A percentile compares a stretch with the other conserved stretches of the same genome.
Conservation (phyloP, 1,140 invertebrate genomes). For the Phenacoccus solenopsis region DNA sequence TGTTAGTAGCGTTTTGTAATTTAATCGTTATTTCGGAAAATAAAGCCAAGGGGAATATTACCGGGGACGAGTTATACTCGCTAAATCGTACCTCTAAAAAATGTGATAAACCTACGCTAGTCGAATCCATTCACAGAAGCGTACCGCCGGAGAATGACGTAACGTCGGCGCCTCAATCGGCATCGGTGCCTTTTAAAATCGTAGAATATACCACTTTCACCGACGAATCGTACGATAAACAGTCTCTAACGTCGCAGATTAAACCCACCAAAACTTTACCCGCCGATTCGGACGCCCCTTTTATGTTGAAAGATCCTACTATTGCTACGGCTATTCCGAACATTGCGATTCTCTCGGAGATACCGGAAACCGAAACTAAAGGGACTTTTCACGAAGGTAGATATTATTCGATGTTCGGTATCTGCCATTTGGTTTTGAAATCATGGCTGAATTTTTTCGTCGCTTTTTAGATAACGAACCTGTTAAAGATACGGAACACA, state of each 20-base stretch:
- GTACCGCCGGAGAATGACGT: neutral
- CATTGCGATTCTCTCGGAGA: neutral
- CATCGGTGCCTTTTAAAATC: neutral
- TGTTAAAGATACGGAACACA: conserved; percentile 22
- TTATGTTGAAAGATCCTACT: neutral
- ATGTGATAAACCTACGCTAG: neutral
- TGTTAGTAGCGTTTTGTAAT: conserved; percentile 63
- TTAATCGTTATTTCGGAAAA: conserved; percentile 48
- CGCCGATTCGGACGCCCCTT: conserved; percentile 23
- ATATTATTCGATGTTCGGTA: neutral
- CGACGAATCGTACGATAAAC: neutral
- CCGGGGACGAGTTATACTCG: neutral
- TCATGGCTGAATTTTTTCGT: no score
- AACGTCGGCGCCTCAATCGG: neutral
- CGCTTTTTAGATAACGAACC: neutral
- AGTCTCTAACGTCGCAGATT: conserved; percentile 29
- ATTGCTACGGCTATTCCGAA: neutral
- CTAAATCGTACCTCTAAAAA: neutral
- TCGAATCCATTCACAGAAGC: neutral
- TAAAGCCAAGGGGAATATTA: conserved; percentile 49
- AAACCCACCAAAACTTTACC: conserved; percentile 33
- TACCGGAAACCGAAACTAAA: neutral
- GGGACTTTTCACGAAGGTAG: neutral
- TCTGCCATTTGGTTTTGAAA: no score
- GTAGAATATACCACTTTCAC: neutral